phyloP scores from a whole-genome alignment of 2,113 vertebrate genomes.

The Urocitellus parryii region DNA sequence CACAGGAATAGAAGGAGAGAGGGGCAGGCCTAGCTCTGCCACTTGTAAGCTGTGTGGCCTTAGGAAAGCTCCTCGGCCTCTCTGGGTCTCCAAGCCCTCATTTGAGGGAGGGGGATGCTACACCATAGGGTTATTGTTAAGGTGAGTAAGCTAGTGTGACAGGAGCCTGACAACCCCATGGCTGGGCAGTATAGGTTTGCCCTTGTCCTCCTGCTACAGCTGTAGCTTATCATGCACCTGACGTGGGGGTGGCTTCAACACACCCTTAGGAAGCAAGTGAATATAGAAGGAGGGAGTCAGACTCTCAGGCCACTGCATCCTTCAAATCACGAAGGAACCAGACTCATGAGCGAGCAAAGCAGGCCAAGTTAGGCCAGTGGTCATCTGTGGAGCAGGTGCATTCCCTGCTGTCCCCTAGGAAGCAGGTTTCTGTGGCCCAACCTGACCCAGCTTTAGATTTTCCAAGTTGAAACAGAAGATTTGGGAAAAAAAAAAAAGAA shows the following conservation, averaged over 20 bases:
- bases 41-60: background rate
- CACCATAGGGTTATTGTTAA: background rate
- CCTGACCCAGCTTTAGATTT: background rate
- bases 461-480: background rate
- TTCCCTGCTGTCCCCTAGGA: background rate
- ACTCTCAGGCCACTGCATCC: background rate
- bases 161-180: background rate
- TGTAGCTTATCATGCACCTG: background rate
- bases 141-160: background rate
- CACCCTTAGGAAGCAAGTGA: background rate
- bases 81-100: background rate
- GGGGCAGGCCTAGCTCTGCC: background rate
- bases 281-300: background rate
- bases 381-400: fast-evolving
- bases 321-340: background rate
- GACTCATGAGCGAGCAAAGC: background rate
- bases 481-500: background rate
- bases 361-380: background rate
- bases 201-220: background rate
- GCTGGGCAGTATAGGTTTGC: background rate
- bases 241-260: background rate
- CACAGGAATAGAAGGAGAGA: background rate
- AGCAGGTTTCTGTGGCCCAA: background rate
- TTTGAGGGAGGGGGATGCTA: background rate
- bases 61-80: background rate